Evolutionary conservation across 1,140 invertebrate species (phyloP).

Genomic region (Lepidotrigona ventralis): DNA sequence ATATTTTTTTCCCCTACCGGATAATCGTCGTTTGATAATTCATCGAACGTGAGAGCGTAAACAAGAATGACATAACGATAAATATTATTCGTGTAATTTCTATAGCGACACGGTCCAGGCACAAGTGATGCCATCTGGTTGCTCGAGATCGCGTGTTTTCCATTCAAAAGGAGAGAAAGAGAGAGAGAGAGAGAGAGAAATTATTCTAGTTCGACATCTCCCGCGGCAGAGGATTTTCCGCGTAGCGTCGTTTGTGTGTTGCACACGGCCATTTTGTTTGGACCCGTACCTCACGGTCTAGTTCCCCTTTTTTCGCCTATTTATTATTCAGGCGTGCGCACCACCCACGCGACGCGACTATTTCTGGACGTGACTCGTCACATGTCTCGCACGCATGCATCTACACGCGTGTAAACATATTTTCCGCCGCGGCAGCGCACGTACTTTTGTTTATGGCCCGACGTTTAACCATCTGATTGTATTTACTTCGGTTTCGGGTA

Average conservation of each 20-base stretch:
- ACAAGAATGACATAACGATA: constrained; percentile 49
- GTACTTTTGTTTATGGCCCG: constrained; percentile 57
- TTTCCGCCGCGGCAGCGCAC: constrained; percentile 37
- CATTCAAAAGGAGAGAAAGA: too few species aligned
- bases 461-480: not conserved
- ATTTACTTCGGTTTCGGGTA: not conserved
- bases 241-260: constrained; percentile 18
- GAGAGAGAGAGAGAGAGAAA: not conserved
- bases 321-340: constrained; percentile 67
- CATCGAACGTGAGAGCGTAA: not conserved
- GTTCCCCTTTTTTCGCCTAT: constrained; percentile 56
- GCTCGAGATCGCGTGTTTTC: not conserved
- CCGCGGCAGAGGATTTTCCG: not conserved
- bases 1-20: constrained; percentile 12
- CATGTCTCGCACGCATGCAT: constrained; percentile 54
- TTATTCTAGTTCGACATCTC: not conserved
- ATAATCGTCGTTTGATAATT: constrained; percentile 40
- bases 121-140: not conserved
- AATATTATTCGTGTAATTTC: constrained; percentile 38
- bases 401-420: constrained; percentile 52
- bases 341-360: constrained; percentile 77
- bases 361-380: constrained; percentile 73
- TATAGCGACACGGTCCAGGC: not conserved
- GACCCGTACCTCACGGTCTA: constrained; percentile 41
- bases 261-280: constrained; percentile 39